Percentiles rank a stretch among this genome's conserved stretches.
Conservation (phyloP, 2,888 invertebrate genomes). For the Drosophila hawaiiensis region DNA sequence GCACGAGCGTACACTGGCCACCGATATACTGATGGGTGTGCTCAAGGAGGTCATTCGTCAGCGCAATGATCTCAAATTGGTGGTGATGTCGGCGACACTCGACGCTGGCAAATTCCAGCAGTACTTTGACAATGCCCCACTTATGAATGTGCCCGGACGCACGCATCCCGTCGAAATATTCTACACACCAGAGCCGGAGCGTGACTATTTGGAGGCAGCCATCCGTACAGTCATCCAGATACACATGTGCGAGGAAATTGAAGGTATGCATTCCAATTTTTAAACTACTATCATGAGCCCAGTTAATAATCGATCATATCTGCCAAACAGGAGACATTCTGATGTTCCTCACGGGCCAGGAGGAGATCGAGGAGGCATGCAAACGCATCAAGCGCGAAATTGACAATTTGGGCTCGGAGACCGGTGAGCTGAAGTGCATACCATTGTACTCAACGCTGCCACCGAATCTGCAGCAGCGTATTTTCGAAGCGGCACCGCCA, state of each 20-base stretch:
- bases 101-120: conserved; percentile 99
- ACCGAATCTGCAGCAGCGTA: conserved; percentile 97
- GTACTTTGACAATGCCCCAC: conserved; percentile 98
- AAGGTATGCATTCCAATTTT: conserved; percentile 74
- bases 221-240: conserved; percentile 98
- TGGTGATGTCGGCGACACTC: conserved; percentile 99
- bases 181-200: conserved; percentile 99
- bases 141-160: conserved; percentile 99
- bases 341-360: conserved; percentile 95
- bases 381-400: conserved; percentile 98
- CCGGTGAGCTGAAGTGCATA: conserved; percentile 98
- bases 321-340: conserved; percentile 91
- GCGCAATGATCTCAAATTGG: conserved; percentile 96
- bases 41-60: conserved; percentile 96
- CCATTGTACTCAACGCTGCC: conserved; percentile 99
- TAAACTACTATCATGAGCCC: rapidly evolving
- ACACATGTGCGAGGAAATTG: conserved; percentile 97
- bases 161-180: conserved; percentile 99
- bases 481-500: conserved; percentile 98
- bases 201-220: conserved; percentile 99
- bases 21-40: conserved; percentile 99
- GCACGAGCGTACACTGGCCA: conserved; percentile 98
- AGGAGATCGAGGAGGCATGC: conserved; percentile 99
- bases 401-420: conserved; percentile 97
- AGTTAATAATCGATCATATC: background rate